Evolutionary conservation across 1,140 invertebrate genomes (phyloP).

Genomic region (Achroia grisella): DNA sequence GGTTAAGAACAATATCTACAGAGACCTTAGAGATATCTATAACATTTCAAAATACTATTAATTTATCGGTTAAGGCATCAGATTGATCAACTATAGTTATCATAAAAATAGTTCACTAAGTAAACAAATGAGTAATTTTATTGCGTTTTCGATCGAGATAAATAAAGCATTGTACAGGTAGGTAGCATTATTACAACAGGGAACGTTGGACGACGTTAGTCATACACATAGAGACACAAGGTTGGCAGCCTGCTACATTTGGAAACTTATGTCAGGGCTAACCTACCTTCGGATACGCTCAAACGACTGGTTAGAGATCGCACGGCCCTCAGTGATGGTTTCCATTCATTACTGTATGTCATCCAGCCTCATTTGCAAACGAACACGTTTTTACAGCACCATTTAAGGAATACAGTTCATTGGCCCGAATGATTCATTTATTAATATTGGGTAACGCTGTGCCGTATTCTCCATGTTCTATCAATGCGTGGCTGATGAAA

Average conservation of each 20-base stretch:
- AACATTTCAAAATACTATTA: too few relatives aligned
- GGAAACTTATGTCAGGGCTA: slow-evolving; percentile 68
- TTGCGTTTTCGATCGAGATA: slow-evolving; percentile 29
- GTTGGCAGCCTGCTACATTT: slow-evolving; percentile 64
- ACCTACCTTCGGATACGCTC: slow-evolving; percentile 35
- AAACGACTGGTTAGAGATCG: slow-evolving; percentile 13
- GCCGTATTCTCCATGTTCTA: slow-evolving; percentile 9
- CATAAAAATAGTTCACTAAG: too few relatives aligned
- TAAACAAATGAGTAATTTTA: slow-evolving; percentile 4
- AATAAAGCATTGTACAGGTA: slow-evolving; percentile 18
- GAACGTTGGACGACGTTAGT: slow-evolving; percentile 28
- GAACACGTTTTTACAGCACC: slow-evolving; percentile 14
- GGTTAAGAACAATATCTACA: too few relatives aligned
- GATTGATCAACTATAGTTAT: too few relatives aligned
- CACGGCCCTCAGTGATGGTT: slow-evolving; percentile 22
- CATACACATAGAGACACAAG: slow-evolving; percentile 62
- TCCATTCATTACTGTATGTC: slow-evolving; percentile 38
- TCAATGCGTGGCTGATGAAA: slow-evolving; percentile 13
- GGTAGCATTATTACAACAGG: slow-evolving; percentile 30
- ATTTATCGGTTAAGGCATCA: too few relatives aligned
- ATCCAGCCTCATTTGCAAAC: slow-evolving; percentile 25
- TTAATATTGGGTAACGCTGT: slow-evolving; percentile 17
- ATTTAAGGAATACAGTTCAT: slow-evolving; percentile 32
- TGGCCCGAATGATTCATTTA: slow-evolving; percentile 44
- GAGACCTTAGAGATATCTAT: too few relatives aligned